Evolutionary conservation across 2,113 vertebrate genomes (phyloP).

Genomic region (Sminthopsis crassicaudata): DNA sequence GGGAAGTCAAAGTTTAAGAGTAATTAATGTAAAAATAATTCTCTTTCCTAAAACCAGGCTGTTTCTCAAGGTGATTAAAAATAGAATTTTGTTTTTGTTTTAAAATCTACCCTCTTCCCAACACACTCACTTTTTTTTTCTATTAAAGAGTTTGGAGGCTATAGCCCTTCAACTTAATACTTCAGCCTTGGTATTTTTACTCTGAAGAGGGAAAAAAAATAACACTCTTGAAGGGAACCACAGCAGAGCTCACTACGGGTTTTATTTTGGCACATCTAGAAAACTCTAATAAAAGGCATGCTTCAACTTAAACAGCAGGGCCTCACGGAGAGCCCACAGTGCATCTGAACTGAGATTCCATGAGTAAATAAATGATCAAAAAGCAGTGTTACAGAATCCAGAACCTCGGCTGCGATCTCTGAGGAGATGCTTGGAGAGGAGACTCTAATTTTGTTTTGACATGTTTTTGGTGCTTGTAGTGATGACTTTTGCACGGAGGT

Average conservation of each 20-base stretch:
- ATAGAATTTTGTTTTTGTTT: conserved; percentile 13
- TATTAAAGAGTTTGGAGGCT: conserved; percentile 6
- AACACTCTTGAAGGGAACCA: neutral
- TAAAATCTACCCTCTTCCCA: neutral
- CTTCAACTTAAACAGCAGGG: conserved; percentile 37
- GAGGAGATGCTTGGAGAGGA: conserved; percentile 33
- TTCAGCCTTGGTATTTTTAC: neutral
- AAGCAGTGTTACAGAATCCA: neutral
- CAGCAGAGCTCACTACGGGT: neutral
- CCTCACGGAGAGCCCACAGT: conserved; percentile 12
- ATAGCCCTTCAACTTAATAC: conserved; percentile 7
- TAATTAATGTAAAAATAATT: conserved; percentile 27
- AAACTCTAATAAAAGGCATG: conserved; percentile 41
- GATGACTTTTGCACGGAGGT: conserved; percentile 23
- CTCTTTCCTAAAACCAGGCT: conserved; percentile 15
- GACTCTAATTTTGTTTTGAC: conserved; percentile 34
- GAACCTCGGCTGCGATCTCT: conserved; percentile 29
- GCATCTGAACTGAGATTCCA: conserved; percentile 16
- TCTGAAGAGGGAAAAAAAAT: conserved; percentile 32
- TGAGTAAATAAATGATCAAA: conserved; percentile 67
- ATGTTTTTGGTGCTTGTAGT: conserved; percentile 12
- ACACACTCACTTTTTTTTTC: neutral
- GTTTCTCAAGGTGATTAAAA: conserved; percentile 43
- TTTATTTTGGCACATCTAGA: conserved; percentile 37
- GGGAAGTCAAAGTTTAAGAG: neutral